phyloP scores from a whole-genome alignment of 2,797 vertebrate genomes.

The Anisognathus igniventris region DNA sequence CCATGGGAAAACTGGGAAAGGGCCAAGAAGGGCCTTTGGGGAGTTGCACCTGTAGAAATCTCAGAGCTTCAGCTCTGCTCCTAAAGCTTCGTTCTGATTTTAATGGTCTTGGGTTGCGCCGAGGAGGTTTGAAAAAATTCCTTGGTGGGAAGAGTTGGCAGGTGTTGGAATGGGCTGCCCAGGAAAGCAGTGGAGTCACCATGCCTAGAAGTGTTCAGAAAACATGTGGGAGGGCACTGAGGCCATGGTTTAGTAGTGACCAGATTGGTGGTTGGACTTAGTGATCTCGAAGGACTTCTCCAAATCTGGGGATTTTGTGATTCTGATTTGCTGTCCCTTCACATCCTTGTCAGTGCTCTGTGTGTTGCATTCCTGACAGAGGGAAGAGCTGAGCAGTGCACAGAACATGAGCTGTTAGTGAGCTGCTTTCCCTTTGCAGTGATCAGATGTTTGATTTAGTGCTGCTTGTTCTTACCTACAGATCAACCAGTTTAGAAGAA shows the following conservation, averaged over 20 bases:
- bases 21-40: background rate
- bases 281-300: background rate
- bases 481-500: slow-evolving; percentile 89
- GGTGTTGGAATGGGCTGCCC: background rate
- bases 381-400: background rate
- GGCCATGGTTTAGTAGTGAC: background rate
- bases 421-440: background rate
- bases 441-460: background rate
- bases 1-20: rapidly evolving
- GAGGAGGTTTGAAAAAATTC: background rate
- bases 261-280: rapidly evolving
- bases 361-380: background rate
- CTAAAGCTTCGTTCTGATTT: background rate
- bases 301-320: rapidly evolving
- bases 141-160: rapidly evolving
- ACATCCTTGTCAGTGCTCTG: rapidly evolving
- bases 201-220: background rate
- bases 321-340: background rate
- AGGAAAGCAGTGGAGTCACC: background rate
- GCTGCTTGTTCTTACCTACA: slow-evolving; percentile 2
- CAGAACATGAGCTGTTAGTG: background rate
- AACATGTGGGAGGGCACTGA: background rate
- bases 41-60: background rate
- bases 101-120: background rate
- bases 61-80: background rate